phyloP scores from a whole-genome alignment of 2,113 vertebrate genomes.

The Cyanistes caeruleus region DNA sequence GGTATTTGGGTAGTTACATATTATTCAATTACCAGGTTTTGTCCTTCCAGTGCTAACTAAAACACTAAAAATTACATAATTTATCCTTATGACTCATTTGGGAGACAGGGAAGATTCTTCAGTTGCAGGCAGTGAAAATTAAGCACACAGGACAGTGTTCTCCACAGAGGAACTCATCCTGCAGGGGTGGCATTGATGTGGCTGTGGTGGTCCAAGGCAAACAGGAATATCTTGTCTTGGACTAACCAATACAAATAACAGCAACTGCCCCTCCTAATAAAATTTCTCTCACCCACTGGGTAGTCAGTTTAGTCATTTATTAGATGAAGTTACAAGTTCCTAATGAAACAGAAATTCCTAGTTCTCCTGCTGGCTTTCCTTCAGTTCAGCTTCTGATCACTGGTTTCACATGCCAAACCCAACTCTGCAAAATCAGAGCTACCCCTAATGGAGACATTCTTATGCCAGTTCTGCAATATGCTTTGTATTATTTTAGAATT shows the following conservation, averaged over 20 bases:
- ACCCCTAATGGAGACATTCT: neutral
- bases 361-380: neutral
- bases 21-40: neutral
- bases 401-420: neutral
- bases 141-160: neutral
- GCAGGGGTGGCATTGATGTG: neutral
- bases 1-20: neutral
- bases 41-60: conserved; percentile 33
- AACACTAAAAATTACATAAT: conserved; percentile 11
- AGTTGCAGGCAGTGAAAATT: neutral
- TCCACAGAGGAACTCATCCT: neutral
- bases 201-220: neutral
- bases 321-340: neutral
- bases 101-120: neutral
- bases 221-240: neutral
- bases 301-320: neutral
- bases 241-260: neutral
- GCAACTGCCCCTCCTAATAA: neutral
- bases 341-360: neutral
- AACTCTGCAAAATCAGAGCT: neutral
- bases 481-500: neutral
- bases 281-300: neutral
- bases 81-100: conserved; percentile 19
- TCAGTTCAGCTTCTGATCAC: neutral
- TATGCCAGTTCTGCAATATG: neutral